A percentile compares a stretch with the other conserved stretches of the same genome.
Evolutionary conservation across 1,140 invertebrate genomes (phyloP).

Genomic region (Drosophila equinoxialis): DNA sequence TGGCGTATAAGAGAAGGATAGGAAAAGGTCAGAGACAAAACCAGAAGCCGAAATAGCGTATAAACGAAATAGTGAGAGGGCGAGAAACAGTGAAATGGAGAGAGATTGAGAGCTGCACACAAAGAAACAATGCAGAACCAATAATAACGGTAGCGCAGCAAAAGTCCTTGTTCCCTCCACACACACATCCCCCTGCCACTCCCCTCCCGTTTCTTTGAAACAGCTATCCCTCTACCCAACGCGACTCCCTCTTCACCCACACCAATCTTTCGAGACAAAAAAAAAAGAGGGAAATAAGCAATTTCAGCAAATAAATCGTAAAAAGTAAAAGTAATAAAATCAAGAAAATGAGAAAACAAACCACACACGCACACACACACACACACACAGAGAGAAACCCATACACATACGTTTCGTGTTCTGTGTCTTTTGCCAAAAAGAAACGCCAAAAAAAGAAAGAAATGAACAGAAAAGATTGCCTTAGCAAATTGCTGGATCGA

Average conservation of each 20-base stretch:
- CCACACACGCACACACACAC: constrained; percentile 45
- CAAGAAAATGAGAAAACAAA: constrained; percentile 77
- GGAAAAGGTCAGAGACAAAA: constrained; percentile 10
- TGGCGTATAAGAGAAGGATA: constrained; percentile 16
- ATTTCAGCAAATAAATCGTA: constrained; percentile 81
- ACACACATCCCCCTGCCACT: constrained; percentile 38
- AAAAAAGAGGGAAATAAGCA: constrained; percentile 74
- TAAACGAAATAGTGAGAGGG: neutral
- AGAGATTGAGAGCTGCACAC: constrained; percentile 18
- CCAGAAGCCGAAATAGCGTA: neutral
- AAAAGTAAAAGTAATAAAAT: constrained; percentile 82
- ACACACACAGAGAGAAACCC: neutral
- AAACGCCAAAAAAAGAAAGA: constrained; percentile 16
- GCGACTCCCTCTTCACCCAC: neutral
- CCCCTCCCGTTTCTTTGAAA: constrained; percentile 31
- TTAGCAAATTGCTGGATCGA: neutral
- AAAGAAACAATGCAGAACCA: constrained; percentile 57
- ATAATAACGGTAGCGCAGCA: constrained; percentile 25
- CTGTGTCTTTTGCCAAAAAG: constrained; percentile 12
- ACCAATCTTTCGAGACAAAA: constrained; percentile 29
- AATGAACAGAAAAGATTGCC: neutral
- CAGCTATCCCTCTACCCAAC: neutral
- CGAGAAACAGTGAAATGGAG: neutral
- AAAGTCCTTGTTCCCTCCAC: neutral
- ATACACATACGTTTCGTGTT: constrained; percentile 3